These are phyloP conservation scores for Drymonia ruficornis DNA, from an alignment of 2,888 invertebrate species.

Conservation along the genomic window DNA sequence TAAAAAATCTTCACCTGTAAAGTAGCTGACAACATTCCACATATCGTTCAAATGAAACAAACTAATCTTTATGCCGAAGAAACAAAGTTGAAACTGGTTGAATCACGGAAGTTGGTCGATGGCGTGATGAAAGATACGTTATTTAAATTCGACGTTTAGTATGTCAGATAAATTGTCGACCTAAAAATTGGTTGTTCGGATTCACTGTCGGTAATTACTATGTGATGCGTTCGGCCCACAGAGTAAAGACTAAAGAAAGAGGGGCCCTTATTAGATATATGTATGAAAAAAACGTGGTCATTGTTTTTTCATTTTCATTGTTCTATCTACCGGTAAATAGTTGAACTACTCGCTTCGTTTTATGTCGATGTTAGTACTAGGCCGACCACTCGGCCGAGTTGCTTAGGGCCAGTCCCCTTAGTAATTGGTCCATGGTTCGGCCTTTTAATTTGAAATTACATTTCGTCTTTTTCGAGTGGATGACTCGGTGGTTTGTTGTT, in stretches of 20 bases:
- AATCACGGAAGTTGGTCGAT: slow-evolving; percentile 33
- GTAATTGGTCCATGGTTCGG: too few relatives aligned
- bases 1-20: slow-evolving; percentile 71
- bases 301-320: too few relatives aligned
- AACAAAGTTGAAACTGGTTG: slow-evolving; percentile 24
- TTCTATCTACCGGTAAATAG: too few relatives aligned
- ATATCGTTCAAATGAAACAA: slow-evolving; percentile 17
- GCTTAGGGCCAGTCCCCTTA: too few relatives aligned
- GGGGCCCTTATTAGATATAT: too few relatives aligned
- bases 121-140: slow-evolving; percentile 70
- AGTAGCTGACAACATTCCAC: slow-evolving; percentile 46
- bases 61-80: slow-evolving; percentile 28
- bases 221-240: slow-evolving; percentile 41
- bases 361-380: too few relatives aligned
- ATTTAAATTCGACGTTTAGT: slow-evolving; percentile 75
- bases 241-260: too few relatives aligned
- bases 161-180: slow-evolving; percentile 80
- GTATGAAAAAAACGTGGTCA: too few relatives aligned
- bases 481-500: slow-evolving; percentile 41
- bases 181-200: slow-evolving; percentile 75
- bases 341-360: too few relatives aligned
- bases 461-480: slow-evolving; percentile 41
- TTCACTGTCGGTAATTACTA: slow-evolving; percentile 75
- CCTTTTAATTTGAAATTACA: slow-evolving; percentile 63
- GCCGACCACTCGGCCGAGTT: too few relatives aligned